Evolutionary conservation across 2,797 vertebrate genomes (phyloP), one percentile per base, ranked within the genome.

Genomic region (Amblyraja radiata): DNA sequence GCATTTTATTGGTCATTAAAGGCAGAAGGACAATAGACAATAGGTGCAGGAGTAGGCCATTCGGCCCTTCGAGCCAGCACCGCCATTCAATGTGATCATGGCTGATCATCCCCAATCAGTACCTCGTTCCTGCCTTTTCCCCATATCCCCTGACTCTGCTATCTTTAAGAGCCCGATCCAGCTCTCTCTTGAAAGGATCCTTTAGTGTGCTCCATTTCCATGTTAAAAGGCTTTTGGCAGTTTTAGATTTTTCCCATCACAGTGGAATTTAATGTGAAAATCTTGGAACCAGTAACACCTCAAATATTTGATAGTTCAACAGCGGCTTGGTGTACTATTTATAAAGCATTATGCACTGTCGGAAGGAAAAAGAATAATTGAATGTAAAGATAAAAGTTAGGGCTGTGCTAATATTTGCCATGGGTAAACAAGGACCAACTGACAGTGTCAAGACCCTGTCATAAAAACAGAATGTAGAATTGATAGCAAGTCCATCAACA

Each of bases 401-500:
- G 81, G 54, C 54, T 61, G 81, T 84, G 81, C 54, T 84, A 46
- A 28, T 84, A 84, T 84, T 84, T 84, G 81, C 81, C 28, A 6
- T 84, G 54, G 81, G 21, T 23, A 83, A 83, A 28, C 58, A 84
- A 61, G 61, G 25, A 84, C 6, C 23, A 61, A 28, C 81, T 84
- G 54, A 14, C 23, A 61, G 14, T 84, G 81, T 54, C n/a, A 11
- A 61, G 25, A 61, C 28, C 25, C 81, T 84, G 54, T 28, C 54
- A 61, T 61, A 84, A 84, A 84, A 84, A 58, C 54, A 28, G 46
- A 54, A 83, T 25, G 10, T 23, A 9, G 54, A 83, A 54, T 83
- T 46, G 18, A 83, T 10, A 58, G 23, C 46, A 84, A 28, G 81
- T 84, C 25, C 81, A n/a, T 84, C 54, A 84, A 58, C 81, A 84